Percentiles rank a stretch among this genome's conserved stretches.
Evolutionary conservation across 2,888 invertebrate species (phyloP).

Genomic region (Chloromyia formosa): DNA sequence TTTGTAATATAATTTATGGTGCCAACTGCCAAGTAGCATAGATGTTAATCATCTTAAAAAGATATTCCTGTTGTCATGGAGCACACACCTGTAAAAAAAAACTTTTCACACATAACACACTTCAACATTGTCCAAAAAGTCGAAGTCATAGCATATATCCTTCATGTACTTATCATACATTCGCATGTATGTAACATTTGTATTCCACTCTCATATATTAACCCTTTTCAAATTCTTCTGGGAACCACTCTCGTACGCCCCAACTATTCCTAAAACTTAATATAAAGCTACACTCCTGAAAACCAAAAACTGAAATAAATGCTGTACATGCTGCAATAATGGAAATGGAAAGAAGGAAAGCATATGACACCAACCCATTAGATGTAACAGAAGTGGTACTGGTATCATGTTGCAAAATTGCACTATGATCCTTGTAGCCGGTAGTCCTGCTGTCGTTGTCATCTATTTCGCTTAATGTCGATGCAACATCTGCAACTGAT

Average conservation of each 20-base stretch:
- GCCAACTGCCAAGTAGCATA: too few relatives aligned
- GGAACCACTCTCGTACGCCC: background rate
- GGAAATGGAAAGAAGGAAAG: background rate
- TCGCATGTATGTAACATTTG: too few relatives aligned
- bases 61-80: too few relatives aligned
- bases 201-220: background rate
- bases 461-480: constrained; percentile 10
- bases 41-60: too few relatives aligned
- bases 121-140: too few relatives aligned
- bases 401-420: constrained; percentile 23
- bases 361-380: constrained; percentile 44
- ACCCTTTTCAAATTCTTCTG: background rate
- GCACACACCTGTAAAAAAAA: too few relatives aligned
- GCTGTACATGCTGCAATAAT: constrained; percentile 12
- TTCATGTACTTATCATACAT: too few relatives aligned
- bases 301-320: constrained; percentile 2
- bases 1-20: too few relatives aligned
- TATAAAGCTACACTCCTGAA: background rate
- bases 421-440: constrained; percentile 7
- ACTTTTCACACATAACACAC: too few relatives aligned
- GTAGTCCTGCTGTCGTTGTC: background rate
- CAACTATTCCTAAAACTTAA: too few relatives aligned
- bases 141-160: too few relatives aligned
- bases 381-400: constrained; percentile 19
- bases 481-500: constrained; percentile 36